Evolutionary conservation across 2,797 vertebrate species (phyloP), one percentile per base, ranked within the genome.

Genomic region (Ibycter americanus): DNA sequence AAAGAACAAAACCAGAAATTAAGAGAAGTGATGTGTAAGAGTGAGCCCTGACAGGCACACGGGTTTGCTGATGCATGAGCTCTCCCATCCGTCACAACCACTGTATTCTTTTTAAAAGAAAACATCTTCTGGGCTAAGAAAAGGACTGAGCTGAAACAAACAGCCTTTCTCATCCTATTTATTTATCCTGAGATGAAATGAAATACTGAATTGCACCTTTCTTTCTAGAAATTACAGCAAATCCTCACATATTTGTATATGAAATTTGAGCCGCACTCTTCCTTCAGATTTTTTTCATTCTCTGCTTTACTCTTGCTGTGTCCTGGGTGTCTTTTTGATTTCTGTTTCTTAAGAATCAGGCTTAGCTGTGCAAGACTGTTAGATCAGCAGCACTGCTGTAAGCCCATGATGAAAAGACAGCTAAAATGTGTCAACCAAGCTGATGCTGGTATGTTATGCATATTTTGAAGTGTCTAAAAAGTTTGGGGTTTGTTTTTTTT

Each of bases 211-310:
- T 78, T 79, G 40, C 66, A 90, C 62, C 38, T 56, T 72, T 19
- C 62, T 72, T 72, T 90, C 79, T 74, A 91, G 55, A 93, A 94
- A 85, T 49, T 54, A 65, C 46, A 91, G 65, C 80, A 94, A 93
- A 89, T 86, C 68, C 42, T 74, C 46, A 68, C 49, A 23, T 65
- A 91, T 32, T 65, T 86, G 76, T n/a, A 54, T 74, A 36, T 29
- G 49, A 88, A 71, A 89, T 81, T n/a, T 55, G 74, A 95, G 67
- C 38, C 1, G 1, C 44, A 46, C 10, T 89, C 44, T 65, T 88
- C 58, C 38, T 68, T 89, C 66, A 61, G 65, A 76, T 12, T 22
- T 76, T 87, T 90, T 90, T 72, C 65, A 62, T 66, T 72, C 62
- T 90, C 77, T 66, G 66, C 62, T 84, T 83, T 87, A 54, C 22